Percentiles rank a stretch among this genome's conserved stretches.
Evolutionary conservation across 1,140 invertebrate species (phyloP).

Genomic region (Hydropsyche tenuis): DNA sequence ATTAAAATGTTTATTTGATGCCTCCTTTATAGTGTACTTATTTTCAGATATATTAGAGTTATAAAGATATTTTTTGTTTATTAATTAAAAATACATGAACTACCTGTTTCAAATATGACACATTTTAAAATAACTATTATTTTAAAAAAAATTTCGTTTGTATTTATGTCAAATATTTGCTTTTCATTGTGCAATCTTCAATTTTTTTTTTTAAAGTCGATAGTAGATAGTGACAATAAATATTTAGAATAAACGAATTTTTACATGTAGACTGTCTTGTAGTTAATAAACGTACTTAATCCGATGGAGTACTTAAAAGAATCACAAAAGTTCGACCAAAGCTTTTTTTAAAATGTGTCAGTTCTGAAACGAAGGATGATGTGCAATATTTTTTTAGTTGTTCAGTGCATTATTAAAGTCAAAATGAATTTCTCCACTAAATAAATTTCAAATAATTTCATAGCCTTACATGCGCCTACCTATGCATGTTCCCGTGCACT

Average conservation of each 20-base stretch:
- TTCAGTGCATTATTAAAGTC: not conserved
- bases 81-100: not conserved
- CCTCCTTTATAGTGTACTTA: conserved; percentile 39
- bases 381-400: conserved; percentile 10
- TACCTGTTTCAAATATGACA: not conserved
- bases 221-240: no score
- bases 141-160: no score
- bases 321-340: not conserved
- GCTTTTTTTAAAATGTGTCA: conserved; percentile 6
- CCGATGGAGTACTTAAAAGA: not conserved
- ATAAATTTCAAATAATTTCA: no score
- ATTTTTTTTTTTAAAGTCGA: no score
- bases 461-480: no score
- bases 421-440: no score
- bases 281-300: conserved; percentile 9
- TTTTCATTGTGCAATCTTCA: no score
- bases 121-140: conserved; percentile 1
- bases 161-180: no score
- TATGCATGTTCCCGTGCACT: no score
- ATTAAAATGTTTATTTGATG: conserved; percentile 29
- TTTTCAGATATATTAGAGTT: conserved; percentile 21
- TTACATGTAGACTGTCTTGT: no score
- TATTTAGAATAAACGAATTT: no score
- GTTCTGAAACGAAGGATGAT: not conserved
- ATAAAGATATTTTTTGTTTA: conserved; percentile 14